Evolutionary conservation across 2,888 invertebrate species (phyloP), one percentile per base, ranked within the genome.

Genomic region (Cataglyphis cursor): DNA sequence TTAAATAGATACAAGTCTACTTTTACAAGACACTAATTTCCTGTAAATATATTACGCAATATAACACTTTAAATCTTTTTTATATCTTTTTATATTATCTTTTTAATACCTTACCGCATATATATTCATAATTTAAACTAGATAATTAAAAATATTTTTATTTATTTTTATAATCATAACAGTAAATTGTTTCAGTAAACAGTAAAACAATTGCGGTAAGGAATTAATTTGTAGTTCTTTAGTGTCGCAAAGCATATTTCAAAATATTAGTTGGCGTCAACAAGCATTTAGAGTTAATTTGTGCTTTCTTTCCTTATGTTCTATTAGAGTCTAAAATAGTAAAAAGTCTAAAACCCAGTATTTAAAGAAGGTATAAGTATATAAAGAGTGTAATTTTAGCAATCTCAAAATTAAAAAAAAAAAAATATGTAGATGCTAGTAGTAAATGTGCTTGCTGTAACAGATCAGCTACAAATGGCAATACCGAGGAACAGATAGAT

Each of bases 371-470:
- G 2, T 78, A 24, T 70, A 70, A 59, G 24, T 78, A 70, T 35
- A 44, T 44, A 31, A 78, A 44, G 6, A 35, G 31, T 6, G 31
- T 6, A 21, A 3, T 59, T 66, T 78, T 48, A 70, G 31, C 3
- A 0, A 24, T 59, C 57, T 15, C 1, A 12, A 35, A 78, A 78
- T n/a, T 18, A n/a, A 41, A 51, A 51, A 28, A 24, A 10, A 12
- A 24, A 31, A 31, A 31, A 44, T 44, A 78, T 8, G 90, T 90
- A 90, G 87, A 87, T 72, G 87, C 84, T 88, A 90, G 92, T 94
- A 93, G 94, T 93, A 92, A 93, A 93, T 90, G 91, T 92, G 91
- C 93, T 93, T 92, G 93, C 90, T 92, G 91, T 89, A 87, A 92
- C 92, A 94, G 94, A 92, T 94, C 90, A 72, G 73, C 89, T 61